Conservation (phyloP, 2,797 vertebrate genomes). For the Cossypha polioptera region DNA sequence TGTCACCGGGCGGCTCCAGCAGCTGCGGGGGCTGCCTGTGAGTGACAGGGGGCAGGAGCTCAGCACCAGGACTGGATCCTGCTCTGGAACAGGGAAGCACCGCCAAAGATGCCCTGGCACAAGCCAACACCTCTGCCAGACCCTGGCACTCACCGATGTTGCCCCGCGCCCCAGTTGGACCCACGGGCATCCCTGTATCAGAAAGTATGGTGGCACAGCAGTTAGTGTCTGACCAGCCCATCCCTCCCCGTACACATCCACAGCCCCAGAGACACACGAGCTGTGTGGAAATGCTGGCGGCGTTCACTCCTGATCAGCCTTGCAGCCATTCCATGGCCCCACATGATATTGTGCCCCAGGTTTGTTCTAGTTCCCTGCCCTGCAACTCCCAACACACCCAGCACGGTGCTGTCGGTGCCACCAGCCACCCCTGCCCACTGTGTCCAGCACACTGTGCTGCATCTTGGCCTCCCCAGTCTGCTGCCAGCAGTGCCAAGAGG, state of each 20-base stretch:
- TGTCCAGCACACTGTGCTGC: not conserved
- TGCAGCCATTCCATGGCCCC: not conserved
- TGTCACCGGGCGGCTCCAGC: constrained; percentile 69
- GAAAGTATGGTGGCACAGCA: not conserved
- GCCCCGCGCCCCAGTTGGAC: not conserved
- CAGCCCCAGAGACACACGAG: not conserved
- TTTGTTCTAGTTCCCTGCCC: not conserved
- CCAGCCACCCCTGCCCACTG: not conserved
- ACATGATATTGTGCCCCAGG: rapidly evolving
- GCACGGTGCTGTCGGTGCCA: not conserved
- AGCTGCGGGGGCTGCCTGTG: not conserved
- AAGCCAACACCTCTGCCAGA: not conserved
- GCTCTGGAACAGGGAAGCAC: not conserved
- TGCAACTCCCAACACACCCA: not conserved
- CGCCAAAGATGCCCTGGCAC: not conserved
- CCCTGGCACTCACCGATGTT: not conserved
- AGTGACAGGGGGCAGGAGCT: not conserved
- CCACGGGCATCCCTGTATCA: not conserved
- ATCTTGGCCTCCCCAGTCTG: not conserved
- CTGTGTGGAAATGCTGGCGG: not conserved
- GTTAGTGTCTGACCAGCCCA: not conserved
- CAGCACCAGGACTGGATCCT: not conserved
- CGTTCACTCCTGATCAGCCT: not conserved
- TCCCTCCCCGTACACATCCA: rapidly evolving
- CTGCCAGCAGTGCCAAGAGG: not conserved